Evolutionary conservation across 2,113 vertebrate genomes (phyloP), one percentile per base, ranked within the genome.

Genomic region (Calypte anna): DNA sequence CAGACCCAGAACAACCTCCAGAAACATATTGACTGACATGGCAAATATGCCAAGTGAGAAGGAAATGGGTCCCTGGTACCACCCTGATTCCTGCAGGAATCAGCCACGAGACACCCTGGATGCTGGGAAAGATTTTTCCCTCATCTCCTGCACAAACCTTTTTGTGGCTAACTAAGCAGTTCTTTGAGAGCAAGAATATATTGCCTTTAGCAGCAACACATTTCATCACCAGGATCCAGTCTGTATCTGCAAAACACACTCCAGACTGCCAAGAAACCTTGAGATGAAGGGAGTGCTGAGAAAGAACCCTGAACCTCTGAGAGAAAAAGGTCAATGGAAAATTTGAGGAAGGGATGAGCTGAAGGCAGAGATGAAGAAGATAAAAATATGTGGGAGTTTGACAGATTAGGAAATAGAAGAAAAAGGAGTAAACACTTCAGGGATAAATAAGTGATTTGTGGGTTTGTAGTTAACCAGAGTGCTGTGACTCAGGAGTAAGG

Each of bases 21-120:
- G 48, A 55, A 44, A 72, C 0, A 0, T 7, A 59, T 14, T 63
- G 3, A 2, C 57, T 53, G 6, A 0, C 40, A n/a, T 0, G 6
- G 53, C 24, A 48, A 62, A 12, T 8, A 16, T 1, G 6, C 1
- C 2, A 73, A n/a, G 19, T 9, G 17, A 46, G 33, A 79, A 46
- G 4, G 11, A 67, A 8, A 31, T 0, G 0, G 9, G n/a, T 57
- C 80, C 73, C 33, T 33, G 51, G 30, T 22, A 46, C 14, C 59
- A 25, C 44, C 10, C 17, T 33, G 43, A 10, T 9, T 23, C 38
- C 51, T 12, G 44, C 46, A 19, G 17, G 73, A 27, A 51, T 16
- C 33, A 57, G 11, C 14, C 14, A 25, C 13, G 27, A 53, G 27
- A 25, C 43, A 61, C 22, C 13, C 46, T 4, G 10, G 24, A 61